Evolutionary conservation across 2,113 vertebrate species (phyloP).

Genomic region (Chlamydotis undulata): DNA sequence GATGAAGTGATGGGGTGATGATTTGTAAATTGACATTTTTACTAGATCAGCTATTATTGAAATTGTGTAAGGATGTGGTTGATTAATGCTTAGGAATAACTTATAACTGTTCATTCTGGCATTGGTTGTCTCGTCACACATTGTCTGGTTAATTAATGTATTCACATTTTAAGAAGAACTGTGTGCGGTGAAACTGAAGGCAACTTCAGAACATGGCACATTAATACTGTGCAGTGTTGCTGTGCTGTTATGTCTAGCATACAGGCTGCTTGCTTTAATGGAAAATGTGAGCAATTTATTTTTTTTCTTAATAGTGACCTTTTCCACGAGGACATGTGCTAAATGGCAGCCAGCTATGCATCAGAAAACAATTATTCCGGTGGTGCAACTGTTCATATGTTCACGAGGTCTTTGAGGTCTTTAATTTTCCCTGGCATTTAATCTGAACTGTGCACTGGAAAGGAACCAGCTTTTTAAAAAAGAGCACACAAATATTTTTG

Average conservation of each 20-base stretch:
- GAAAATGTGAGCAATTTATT: not conserved
- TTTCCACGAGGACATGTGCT: slow-evolving; percentile 28
- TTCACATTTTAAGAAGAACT: not conserved
- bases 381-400: not conserved
- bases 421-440: slow-evolving; percentile 33
- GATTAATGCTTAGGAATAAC: not conserved
- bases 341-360: slow-evolving; percentile 58
- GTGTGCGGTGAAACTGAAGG: not conserved
- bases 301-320: slow-evolving; percentile 4
- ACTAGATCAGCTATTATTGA: not conserved
- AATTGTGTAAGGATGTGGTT: not conserved
- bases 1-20: not conserved
- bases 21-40: not conserved
- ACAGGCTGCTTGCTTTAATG: not conserved
- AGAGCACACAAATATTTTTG: not conserved
- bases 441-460: not conserved
- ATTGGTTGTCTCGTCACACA: not conserved
- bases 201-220: not conserved
- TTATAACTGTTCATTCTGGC: not conserved
- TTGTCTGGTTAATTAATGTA: not conserved
- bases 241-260: not conserved
- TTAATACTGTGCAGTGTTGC: not conserved
- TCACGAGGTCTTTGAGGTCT: slow-evolving; percentile 13
- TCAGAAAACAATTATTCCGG: slow-evolving; percentile 44
- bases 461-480: not conserved